Base-by-base conservation (phyloP, 2,797 vertebrate genomes). In the Fratercula arctica region DNA sequence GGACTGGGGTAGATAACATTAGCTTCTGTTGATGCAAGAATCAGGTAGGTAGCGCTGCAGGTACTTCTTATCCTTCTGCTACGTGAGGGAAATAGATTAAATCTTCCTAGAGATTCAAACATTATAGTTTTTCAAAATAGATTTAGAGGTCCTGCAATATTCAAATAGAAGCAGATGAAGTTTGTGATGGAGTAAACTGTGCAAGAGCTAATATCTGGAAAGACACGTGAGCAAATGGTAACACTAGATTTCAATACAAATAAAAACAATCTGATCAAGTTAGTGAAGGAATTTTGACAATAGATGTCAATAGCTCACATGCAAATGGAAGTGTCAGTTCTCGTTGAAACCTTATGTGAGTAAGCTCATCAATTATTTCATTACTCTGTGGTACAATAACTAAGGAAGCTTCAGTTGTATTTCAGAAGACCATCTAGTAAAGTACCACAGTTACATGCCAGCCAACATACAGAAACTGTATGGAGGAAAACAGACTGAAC, bases 1-100 rank as follows among this genome's bases (percentile, higher is more conserved):
- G 33, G 11, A 10, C 35, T 64, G 18, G 28, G 25, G 16, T 31
- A 45, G 25, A 13, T 61, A 77, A 85, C 3, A 8, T 33, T 28
- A 0, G 0, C 4, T 63, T 81, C 29, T 1, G 2, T 43, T 56
- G 20, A 29, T 39, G 33, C 2, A 56, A 60, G 39, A 33, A 48
- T 46, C 7, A 0, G 11, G 28, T 84, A 56, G 16, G 5, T 43
- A 9, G 4, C 70, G 21, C 33, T 7, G 11, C 25, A 67, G 39
- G 28, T n/a, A 17, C 4, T 83, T 9, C 45, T 87, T 57, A 24
- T 10, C 39, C 2, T 29, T 6, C 48, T 75, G 31, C 45, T 60
- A 0, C 16, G 3, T 33, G 45, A 53, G 18, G 20, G 17, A 81
- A 64, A 46, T 18, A 20, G 29, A 53, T 61, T 53, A 67, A 80